Evolutionary conservation across 2,888 invertebrate genomes (phyloP).

Genomic region (Polydrusus cervinus): DNA sequence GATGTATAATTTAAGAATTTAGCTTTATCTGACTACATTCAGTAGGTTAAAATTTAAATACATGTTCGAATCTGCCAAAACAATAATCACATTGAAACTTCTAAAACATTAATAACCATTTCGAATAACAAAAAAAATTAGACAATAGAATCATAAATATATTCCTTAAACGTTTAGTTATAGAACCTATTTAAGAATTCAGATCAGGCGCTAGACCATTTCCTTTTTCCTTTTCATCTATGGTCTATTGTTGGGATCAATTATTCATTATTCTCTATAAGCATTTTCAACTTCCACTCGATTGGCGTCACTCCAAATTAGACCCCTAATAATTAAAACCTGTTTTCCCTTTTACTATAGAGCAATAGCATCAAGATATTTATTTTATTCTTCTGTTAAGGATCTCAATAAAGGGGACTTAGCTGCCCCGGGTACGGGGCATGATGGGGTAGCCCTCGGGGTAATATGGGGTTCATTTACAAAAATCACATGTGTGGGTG

Average conservation of each 20-base stretch:
- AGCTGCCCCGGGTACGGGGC: too few relatives aligned
- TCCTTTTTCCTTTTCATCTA: constrained; percentile 32
- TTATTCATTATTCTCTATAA: constrained; percentile 25
- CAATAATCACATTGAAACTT: too few relatives aligned
- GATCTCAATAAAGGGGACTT: too few relatives aligned
- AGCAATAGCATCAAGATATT: too few relatives aligned
- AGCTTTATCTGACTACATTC: too few relatives aligned
- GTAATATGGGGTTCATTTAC: too few relatives aligned
- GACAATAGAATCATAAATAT: background rate
- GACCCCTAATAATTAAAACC: constrained; percentile 23
- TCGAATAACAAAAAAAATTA: background rate
- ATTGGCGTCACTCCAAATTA: constrained; percentile 36
- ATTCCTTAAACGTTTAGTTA: background rate
- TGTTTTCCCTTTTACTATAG: constrained; percentile 9
- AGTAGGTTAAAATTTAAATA: too few relatives aligned
- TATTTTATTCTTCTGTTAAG: too few relatives aligned
- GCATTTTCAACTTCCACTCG: constrained; percentile 8
- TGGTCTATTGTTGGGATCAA: constrained; percentile 25
- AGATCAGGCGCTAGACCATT: constrained; percentile 7
- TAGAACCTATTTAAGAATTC: constrained; percentile 23
- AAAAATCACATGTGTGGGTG: too few relatives aligned
- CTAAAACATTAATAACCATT: background rate
- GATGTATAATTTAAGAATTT: too few relatives aligned
- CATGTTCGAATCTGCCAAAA: too few relatives aligned
- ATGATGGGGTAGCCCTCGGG: too few relatives aligned